Base-by-base conservation (phyloP, 2,888 invertebrate genomes). In the Orthosia gracilis region DNA sequence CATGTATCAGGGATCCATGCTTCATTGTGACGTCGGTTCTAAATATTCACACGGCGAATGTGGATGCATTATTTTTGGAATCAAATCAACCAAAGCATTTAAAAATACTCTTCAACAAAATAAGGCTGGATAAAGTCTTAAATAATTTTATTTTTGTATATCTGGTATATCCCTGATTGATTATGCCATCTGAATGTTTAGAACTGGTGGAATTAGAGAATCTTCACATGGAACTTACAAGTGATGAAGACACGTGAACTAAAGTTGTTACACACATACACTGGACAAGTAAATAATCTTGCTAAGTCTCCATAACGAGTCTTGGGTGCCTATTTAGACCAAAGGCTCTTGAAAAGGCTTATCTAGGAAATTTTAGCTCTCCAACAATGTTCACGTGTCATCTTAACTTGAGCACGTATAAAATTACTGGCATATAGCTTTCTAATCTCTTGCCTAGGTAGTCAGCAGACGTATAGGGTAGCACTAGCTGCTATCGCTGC, bases 371-470 rank as follows among this genome's bases (percentile, higher is more conserved):
- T 21, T n/a, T 15, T 50, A 26, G 4, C 15, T 55, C 4, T 15
- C 17, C 11, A 52, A 9, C 18, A 31, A 12, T 26, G 49, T 50
- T 52, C 47, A 31, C 26, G 74, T 70, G 18, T 62, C 54, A 18
- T 63, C 50, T n/a, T 69, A 70, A 45, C 68, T 76, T 65, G 67
- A 18, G 21, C 52, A 23, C n/a, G 52, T 47, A 57, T 49, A 47
- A 59, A 45, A 45, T 70, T 62, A 71, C 69, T 65, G 67, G 23
- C 55, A 54, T 69, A 59, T 17, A 64, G 78, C 72, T 76, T 78
- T 74, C 66, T 70, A 79, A 75, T 86, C 65, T 82, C 69, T 83
- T 86, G 72, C 80, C 75, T 79, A 83, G 62, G 76, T 88, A 89
- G 85, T 84, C 80, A 69, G 83, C 87, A 73, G 69, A 77, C 68